phyloP scores from a whole-genome alignment of 2,888 invertebrate species.

The Caenorhabditis doughertyi region DNA sequence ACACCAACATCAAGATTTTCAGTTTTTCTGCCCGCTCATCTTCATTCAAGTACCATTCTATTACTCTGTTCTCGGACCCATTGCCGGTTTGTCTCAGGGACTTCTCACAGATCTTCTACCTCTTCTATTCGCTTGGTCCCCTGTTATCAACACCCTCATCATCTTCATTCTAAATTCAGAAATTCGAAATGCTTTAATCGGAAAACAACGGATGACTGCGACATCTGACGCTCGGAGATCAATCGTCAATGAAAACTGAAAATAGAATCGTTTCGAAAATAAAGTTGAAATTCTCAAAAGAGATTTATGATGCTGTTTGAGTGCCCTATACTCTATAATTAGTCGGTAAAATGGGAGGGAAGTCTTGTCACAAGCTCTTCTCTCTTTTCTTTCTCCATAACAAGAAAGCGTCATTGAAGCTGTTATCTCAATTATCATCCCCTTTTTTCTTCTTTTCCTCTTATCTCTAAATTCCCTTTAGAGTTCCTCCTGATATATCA shows the following conservation, averaged over 20 bases:
- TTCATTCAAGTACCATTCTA: conserved; percentile 54
- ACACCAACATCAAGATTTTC: conserved; percentile 1
- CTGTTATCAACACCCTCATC: conserved; percentile 41
- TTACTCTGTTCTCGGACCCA: conserved; percentile 46
- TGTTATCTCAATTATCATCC: conserved; percentile 47
- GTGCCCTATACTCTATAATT: conserved; percentile 7
- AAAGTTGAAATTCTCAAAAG: not conserved
- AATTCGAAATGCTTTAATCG: conserved; percentile 51
- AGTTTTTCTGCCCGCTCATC: conserved; percentile 44
- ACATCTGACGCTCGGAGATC: conserved; percentile 50
- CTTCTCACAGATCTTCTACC: conserved; percentile 37
- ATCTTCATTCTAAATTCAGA: conserved; percentile 53
- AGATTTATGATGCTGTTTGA: conserved; percentile 19
- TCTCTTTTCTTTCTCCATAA: not conserved
- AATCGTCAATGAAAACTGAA: conserved; percentile 39
- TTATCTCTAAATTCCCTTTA: not conserved
- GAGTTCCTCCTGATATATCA: not conserved
- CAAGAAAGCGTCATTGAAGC: conserved; percentile 7
- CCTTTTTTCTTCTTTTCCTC: not conserved
- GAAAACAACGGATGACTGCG: conserved; percentile 28
- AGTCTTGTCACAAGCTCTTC: conserved; percentile 20
- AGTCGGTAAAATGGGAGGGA: no score
- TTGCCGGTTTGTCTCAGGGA: conserved; percentile 42
- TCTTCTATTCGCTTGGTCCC: conserved; percentile 47
- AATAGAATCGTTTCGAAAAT: not conserved